phyloP scores from a whole-genome alignment of 2,797 vertebrate genomes.

The Clarias pachynema region DNA sequence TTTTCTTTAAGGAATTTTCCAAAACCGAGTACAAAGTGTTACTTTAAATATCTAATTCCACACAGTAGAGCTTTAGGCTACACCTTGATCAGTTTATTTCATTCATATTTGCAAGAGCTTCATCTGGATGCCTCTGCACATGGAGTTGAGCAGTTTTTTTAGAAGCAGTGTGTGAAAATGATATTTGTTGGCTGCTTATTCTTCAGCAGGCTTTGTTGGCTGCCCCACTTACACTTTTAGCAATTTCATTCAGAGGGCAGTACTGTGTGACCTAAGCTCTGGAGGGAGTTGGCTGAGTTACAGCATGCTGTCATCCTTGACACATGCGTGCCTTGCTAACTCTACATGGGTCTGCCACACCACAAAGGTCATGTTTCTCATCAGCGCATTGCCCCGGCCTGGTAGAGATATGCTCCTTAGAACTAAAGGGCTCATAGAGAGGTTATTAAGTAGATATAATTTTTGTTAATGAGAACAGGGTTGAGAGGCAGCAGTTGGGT shows the following conservation, averaged over 20 bases:
- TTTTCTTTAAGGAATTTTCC: not conserved
- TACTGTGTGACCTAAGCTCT: constrained; percentile 35
- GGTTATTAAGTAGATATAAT: constrained; percentile 37
- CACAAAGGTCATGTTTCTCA: constrained; percentile 50
- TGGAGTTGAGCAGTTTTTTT: not conserved
- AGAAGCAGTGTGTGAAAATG: not conserved
- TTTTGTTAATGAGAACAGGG: constrained; percentile 36
- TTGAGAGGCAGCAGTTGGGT: constrained; percentile 13
- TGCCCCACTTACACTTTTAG: constrained; percentile 38
- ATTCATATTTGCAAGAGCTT: constrained; percentile 4
- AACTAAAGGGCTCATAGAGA: constrained; percentile 28
- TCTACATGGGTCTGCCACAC: constrained; percentile 9
- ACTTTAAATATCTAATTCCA: not conserved
- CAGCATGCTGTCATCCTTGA: constrained; percentile 21
- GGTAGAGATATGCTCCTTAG: constrained; percentile 1
- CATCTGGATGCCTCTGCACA: not conserved
- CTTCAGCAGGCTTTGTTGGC: constrained; percentile 17
- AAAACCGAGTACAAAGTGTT: not conserved
- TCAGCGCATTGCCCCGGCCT: not conserved
- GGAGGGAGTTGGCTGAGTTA: constrained; percentile 32
- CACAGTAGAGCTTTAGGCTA: not conserved
- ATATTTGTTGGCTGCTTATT: constrained; percentile 32
- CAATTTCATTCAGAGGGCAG: constrained; percentile 47
- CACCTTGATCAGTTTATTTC: not conserved
- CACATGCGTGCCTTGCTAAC: constrained; percentile 41